Evolutionary conservation across 2,888 invertebrate species (phyloP).

Genomic region (Pseudolycoriella hygida): DNA sequence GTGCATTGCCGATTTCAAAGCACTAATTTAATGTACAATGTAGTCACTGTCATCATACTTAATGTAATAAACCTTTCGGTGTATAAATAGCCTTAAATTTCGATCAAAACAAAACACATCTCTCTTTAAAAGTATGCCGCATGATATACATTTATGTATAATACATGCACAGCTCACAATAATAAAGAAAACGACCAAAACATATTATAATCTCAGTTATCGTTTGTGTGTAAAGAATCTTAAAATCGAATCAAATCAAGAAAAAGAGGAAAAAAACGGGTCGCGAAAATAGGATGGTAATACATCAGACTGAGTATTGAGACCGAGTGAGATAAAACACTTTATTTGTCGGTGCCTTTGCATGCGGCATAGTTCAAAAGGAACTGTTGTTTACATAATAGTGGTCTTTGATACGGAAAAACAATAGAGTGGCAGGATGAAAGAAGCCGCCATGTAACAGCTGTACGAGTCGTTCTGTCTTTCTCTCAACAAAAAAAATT

Average conservation of each 20-base stretch:
- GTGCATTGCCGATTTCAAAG: too few species aligned
- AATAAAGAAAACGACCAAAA: not conserved
- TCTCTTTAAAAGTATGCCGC: not conserved
- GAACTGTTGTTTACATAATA: conserved; percentile 50
- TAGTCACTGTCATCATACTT: too few species aligned
- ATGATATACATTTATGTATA: not conserved
- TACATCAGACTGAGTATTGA: conserved; percentile 4
- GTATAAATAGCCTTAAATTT: not conserved
- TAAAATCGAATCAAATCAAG: conserved; percentile 3
- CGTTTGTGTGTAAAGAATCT: not conserved
- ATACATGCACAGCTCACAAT: not conserved
- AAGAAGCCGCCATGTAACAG: conserved; percentile 16
- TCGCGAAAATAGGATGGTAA: conserved; percentile 9
- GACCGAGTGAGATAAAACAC: conserved; percentile 9
- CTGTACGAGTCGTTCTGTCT: not conserved
- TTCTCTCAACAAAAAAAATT: too few species aligned
- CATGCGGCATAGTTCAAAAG: conserved; percentile 41
- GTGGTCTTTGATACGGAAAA: conserved; percentile 38
- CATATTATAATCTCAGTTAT: not conserved
- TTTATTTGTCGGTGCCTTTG: conserved; percentile 17
- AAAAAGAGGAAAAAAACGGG: conserved; percentile 8
- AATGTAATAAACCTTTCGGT: too few species aligned
- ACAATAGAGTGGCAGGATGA: conserved; percentile 32
- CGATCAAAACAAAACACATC: conserved; percentile 1
- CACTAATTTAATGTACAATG: too few species aligned